phyloP scores from a whole-genome alignment of 1,140 invertebrate genomes.

The Neomicropteryx cornuta region DNA sequence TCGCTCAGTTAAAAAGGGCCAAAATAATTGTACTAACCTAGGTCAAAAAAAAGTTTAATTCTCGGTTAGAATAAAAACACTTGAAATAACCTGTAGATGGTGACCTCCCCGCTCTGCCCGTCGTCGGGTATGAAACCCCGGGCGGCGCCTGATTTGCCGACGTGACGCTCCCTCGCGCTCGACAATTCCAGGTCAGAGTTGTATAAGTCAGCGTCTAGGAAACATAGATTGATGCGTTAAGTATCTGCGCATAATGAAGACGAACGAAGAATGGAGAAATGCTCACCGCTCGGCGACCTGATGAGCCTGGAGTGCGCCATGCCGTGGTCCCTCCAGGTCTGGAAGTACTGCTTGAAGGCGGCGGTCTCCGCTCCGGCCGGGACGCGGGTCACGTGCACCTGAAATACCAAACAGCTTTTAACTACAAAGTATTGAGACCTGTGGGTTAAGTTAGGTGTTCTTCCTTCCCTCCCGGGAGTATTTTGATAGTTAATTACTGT shows the following conservation, averaged over 20 bases:
- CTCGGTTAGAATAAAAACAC: too few species aligned
- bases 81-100: slow-evolving; percentile 23
- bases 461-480: too few species aligned
- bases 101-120: slow-evolving; percentile 44
- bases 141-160: slow-evolving; percentile 37
- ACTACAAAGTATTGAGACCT: too few species aligned
- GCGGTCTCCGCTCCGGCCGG: slow-evolving; percentile 64
- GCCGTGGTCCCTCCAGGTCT: slow-evolving; percentile 56
- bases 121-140: slow-evolving; percentile 64
- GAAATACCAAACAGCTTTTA: background rate
- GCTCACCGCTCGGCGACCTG: slow-evolving; percentile 28
- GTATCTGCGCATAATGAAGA: background rate
- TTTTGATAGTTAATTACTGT: too few species aligned
- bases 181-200: slow-evolving; percentile 27
- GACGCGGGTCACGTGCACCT: slow-evolving; percentile 56
- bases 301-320: slow-evolving; percentile 45
- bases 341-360: slow-evolving; percentile 70
- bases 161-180: slow-evolving; percentile 22
- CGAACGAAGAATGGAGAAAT: background rate
- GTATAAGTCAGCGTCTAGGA: slow-evolving; percentile 29
- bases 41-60: too few species aligned
- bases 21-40: too few species aligned
- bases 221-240: background rate
- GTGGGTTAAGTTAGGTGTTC: too few species aligned
- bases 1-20: too few species aligned